phyloP scores from a whole-genome alignment of 2,797 vertebrate species.

The Melanotaenia boesemani region DNA sequence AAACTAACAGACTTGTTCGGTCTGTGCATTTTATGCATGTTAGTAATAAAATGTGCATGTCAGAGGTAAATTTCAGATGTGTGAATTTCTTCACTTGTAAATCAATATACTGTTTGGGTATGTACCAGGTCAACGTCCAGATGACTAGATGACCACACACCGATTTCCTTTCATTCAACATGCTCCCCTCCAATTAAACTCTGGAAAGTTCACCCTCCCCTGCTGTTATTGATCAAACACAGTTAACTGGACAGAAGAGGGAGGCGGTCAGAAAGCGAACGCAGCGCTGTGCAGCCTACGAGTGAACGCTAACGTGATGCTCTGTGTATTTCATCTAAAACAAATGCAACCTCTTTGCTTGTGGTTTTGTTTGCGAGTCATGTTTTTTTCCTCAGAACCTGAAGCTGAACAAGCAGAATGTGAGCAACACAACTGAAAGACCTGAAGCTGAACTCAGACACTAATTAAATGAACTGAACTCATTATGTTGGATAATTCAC shows the following conservation, averaged over 20 bases:
- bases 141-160: slow-evolving; percentile 17
- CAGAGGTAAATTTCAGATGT: too few relatives aligned
- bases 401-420: not conserved
- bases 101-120: not conserved
- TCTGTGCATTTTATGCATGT: not conserved
- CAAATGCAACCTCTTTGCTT: not conserved
- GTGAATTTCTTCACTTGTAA: not conserved
- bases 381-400: slow-evolving; percentile 7
- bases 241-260: slow-evolving; percentile 48
- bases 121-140: not conserved
- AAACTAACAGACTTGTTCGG: not conserved
- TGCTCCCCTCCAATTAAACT: slow-evolving; percentile 61
- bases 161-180: slow-evolving; percentile 53
- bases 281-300: slow-evolving; percentile 1
- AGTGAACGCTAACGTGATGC: slow-evolving; percentile 15
- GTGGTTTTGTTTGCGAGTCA: not conserved
- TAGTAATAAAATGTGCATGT: not conserved
- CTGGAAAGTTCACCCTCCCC: slow-evolving; percentile 43
- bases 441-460: slow-evolving; percentile 4
- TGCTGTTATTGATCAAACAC: slow-evolving; percentile 62
- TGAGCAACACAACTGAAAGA: slow-evolving; percentile 2
- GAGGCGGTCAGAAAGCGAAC: slow-evolving; percentile 11
- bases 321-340: slow-evolving; percentile 7
- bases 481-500: not conserved
- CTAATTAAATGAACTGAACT: not conserved